Evolutionary conservation across 2,888 invertebrate species (phyloP), one percentile per base, ranked within the genome.

Genomic region (Agapostemon virescens): DNA sequence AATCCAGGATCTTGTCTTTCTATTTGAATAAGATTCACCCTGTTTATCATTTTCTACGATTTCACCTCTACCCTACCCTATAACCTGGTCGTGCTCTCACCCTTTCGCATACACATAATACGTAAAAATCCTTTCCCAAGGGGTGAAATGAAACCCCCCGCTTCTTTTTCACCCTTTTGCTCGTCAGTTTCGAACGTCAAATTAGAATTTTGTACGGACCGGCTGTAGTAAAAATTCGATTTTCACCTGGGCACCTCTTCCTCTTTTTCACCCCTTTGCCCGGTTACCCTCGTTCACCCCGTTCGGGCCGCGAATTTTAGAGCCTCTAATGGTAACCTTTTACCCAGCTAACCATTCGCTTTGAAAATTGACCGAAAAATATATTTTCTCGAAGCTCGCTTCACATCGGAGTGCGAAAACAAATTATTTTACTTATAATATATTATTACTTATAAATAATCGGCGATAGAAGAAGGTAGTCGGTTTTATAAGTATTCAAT

Each of bases 21-120:
- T 90, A 91, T 92, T 92, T 92, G 90, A 92, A 92, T 92, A 92
- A 91, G 91, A 92, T 92, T 90, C 91, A 90, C 89, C 90, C 91
- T 90, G 92, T 92, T 92, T 91, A 91, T 91, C 90, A 91, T 90
- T 91, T 91, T 88, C 89, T 88, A 90, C 87, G 85, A 90, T 89
- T 88, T 85, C 85, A 72, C 82, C 85, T 55, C 26, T 26, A 55
- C 55, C 86, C 78, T 79, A 71, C 26, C 86, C 77, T 80, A 71
- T 79, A 55, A 68, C 77, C 68, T 70, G 61, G 45, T 38, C 52
- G 20, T 42, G 38, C 66, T 77, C 80, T 86, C 82, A 88, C 88
- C 88, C 88, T 85, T 87, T 83, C 84, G 82, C 79, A 68, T 77
- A 58, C 78, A 73, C 79, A 86, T 87, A 87, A 88, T 86, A 88